Evolutionary conservation across 2,888 invertebrate species (phyloP).

Genomic region (Panorpa germanica): DNA sequence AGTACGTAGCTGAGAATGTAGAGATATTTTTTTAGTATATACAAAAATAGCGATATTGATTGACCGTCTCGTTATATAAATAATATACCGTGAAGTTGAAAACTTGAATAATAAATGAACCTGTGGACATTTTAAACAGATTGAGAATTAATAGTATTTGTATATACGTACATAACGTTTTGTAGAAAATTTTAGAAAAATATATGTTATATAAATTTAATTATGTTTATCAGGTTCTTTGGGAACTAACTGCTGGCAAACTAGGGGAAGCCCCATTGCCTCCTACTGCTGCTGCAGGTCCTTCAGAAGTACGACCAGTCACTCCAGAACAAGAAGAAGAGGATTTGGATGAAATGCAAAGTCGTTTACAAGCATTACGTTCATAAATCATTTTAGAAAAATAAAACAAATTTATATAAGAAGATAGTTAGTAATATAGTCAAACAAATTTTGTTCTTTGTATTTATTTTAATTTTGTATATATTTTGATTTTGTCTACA

Average conservation of each 20-base stretch:
- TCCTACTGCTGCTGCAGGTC: slow-evolving; percentile 40
- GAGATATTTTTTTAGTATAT: too few relatives aligned
- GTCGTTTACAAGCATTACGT: slow-evolving; percentile 66
- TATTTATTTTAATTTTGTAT: too few relatives aligned
- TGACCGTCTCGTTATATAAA: too few relatives aligned
- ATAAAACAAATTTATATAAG: too few relatives aligned
- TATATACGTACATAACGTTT: neutral
- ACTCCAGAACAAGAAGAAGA: slow-evolving; percentile 44
- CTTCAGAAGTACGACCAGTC: slow-evolving; percentile 24
- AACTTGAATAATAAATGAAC: neutral
- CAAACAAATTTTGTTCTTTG: too few relatives aligned
- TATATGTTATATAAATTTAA: slow-evolving; percentile 1
- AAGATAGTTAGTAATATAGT: too few relatives aligned
- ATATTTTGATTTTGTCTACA: too few relatives aligned
- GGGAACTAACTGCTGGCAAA: slow-evolving; percentile 82
- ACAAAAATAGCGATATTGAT: too few relatives aligned
- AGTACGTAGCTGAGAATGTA: too few relatives aligned
- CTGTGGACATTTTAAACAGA: too few relatives aligned
- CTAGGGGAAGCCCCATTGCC: slow-evolving; percentile 80
- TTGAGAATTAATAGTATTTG: neutral
- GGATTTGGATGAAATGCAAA: slow-evolving; percentile 85
- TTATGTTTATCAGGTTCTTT: slow-evolving; percentile 37
- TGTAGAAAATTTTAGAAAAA: slow-evolving; percentile 5
- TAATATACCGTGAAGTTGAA: too few relatives aligned
- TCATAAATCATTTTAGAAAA: too few relatives aligned